phyloP scores from a whole-genome alignment of 2,888 invertebrate genomes.

The Steinernema hermaphroditum region DNA sequence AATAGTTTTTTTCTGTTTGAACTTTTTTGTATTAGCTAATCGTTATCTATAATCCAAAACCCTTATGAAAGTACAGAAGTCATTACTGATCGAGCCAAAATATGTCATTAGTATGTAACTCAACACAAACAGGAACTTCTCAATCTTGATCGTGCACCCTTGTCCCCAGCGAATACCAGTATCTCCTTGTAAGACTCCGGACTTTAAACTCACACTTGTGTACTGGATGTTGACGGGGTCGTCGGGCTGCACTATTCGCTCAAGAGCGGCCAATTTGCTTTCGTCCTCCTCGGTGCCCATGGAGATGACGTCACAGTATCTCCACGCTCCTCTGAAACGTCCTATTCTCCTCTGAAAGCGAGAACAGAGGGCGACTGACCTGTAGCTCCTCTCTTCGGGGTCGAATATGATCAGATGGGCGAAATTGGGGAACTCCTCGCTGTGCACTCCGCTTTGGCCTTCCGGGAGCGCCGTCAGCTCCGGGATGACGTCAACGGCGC shows the following conservation, averaged over 20 bases:
- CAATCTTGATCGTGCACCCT: too few relatives aligned
- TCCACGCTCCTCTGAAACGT: constrained; percentile 69
- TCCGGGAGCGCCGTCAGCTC: constrained; percentile 53
- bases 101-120: too few relatives aligned
- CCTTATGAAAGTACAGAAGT: too few relatives aligned
- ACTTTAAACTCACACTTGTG: constrained; percentile 55
- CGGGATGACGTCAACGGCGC: constrained; percentile 58
- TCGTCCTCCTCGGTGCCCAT: constrained; percentile 67
- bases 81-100: too few relatives aligned
- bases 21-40: too few relatives aligned
- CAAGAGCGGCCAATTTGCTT: constrained; percentile 68
- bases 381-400: constrained; percentile 52
- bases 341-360: too few relatives aligned
- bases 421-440: constrained; percentile 66
- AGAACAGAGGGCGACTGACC: too few relatives aligned
- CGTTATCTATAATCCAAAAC: too few relatives aligned
- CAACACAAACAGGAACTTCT: too few relatives aligned
- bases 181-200: too few relatives aligned
- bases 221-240: constrained; percentile 75
- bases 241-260: constrained; percentile 73
- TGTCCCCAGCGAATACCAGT: too few relatives aligned
- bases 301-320: constrained; percentile 68
- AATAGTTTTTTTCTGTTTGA: too few relatives aligned
- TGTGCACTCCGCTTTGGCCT: constrained; percentile 52
- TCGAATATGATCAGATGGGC: constrained; percentile 73